Evolutionary conservation across 2,888 invertebrate genomes (phyloP), one percentile per base, ranked within the genome.

Genomic region (Tubiluchus corallicola): DNA sequence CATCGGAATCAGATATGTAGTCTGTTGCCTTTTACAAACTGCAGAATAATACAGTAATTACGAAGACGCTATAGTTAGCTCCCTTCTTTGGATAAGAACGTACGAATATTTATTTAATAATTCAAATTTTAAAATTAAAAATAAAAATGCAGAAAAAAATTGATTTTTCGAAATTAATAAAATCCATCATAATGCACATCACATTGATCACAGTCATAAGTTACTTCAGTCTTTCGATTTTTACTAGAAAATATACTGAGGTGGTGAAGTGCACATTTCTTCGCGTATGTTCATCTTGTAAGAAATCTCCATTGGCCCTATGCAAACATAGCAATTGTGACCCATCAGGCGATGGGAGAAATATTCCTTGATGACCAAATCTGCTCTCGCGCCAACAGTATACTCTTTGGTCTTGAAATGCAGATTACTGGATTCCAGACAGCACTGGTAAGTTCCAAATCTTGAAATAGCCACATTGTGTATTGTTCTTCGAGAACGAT

Each of bases 161-260:
- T n/a, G n/a, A n/a, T n/a, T n/a, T n/a, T n/a, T n/a, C n/a, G n/a
- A n/a, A n/a, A n/a, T n/a, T n/a, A n/a, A n/a, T n/a, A n/a, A n/a
- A n/a, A n/a, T n/a, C n/a, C n/a, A n/a, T n/a, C n/a, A n/a, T n/a
- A n/a, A n/a, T 46, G 45, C 5, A 45, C 47, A n/a, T 45, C 51
- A 9, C 42, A 20, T 4, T 20, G 38, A 37, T 49, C 45, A 29
- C 48, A 51, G 4, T 38, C 40, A 16, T 48, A 37, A 51, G 50
- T 29, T 9, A 29, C 29, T 29, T 9, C 29, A 29, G n/a, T n/a
- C 29, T n/a, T 9, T 29, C 9, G 9, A 9, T 29, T 29, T 9
- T 9, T n/a, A 29, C n/a, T n/a, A 29, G n/a, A 29, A 29, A 9
- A 29, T 29, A n/a, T 29, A 29, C 29, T 29, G 29, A 9, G 29